A percentile compares a stretch with the other conserved stretches of the same genome.
phyloP scores from a whole-genome alignment of 1,140 invertebrate species.

The Drosophila sp. region DNA sequence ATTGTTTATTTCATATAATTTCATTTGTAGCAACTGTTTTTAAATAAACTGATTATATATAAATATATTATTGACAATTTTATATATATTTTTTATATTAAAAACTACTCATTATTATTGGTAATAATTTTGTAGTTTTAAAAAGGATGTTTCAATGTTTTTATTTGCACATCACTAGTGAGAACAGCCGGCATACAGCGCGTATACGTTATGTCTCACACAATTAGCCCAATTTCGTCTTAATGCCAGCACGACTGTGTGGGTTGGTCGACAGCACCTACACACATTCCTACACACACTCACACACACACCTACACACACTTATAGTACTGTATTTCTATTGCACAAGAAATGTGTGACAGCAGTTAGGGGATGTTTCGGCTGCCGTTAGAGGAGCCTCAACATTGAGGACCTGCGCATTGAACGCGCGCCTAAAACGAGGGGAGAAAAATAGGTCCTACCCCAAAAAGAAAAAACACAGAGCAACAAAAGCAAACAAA shows the following conservation, averaged over 20 bases:
- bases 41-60: too few relatives aligned
- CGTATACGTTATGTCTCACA: conserved; percentile 43
- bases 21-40: too few relatives aligned
- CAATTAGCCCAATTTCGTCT: conserved; percentile 74
- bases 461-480: conserved; percentile 56
- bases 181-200: conserved; percentile 13
- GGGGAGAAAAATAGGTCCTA: conserved; percentile 53
- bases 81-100: too few relatives aligned
- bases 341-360: conserved; percentile 56
- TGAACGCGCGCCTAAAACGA: conserved; percentile 57
- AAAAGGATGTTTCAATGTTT: too few relatives aligned
- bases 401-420: conserved; percentile 67
- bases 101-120: too few relatives aligned
- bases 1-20: too few relatives aligned
- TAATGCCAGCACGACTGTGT: conserved; percentile 51
- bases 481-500: conserved; percentile 17
- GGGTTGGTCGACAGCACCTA: conserved; percentile 77
- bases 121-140: too few relatives aligned
- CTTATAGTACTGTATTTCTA: conserved; percentile 47
- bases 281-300: conserved; percentile 47
- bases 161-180: not conserved
- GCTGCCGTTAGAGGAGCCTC: conserved; percentile 56
- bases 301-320: conserved; percentile 16
- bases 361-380: conserved; percentile 73
- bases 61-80: too few relatives aligned